These are phyloP conservation scores for Xanthia togata DNA, from an alignment of 2,888 invertebrate genomes.

Conservation along the genomic window DNA sequence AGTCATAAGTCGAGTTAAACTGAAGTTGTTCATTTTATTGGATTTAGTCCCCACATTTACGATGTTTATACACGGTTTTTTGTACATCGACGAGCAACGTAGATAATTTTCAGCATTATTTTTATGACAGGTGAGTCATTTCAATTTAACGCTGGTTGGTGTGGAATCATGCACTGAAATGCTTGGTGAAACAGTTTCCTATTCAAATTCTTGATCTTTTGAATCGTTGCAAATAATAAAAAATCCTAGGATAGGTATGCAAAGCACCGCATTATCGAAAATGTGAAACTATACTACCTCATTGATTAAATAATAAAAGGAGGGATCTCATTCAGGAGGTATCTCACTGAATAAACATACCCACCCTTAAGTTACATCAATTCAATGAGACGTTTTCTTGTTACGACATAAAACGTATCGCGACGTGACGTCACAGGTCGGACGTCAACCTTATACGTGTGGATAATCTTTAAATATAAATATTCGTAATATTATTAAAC, in stretches of 20 bases:
- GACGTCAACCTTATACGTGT: background rate
- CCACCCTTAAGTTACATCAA: conserved; percentile 4
- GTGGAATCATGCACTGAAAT: no score
- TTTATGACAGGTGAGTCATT: background rate
- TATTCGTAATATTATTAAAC: no score
- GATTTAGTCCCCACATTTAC: background rate
- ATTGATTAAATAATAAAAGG: no score
- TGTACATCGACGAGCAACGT: background rate
- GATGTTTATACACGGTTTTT: background rate
- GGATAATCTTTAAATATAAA: background rate
- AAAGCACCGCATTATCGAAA: no score
- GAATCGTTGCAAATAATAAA: no score
- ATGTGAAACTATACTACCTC: no score
- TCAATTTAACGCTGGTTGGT: background rate
- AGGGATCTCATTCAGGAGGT: no score
- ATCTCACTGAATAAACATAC: no score
- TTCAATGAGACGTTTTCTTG: conserved; percentile 22
- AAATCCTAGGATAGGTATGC: background rate
- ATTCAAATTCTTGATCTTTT: no score
- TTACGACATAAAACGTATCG: conserved; percentile 1
- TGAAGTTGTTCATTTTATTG: background rate
- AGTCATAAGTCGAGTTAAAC: conserved; percentile 3
- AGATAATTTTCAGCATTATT: background rate
- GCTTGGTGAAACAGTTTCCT: no score
- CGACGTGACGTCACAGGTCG: background rate